phyloP scores from a whole-genome alignment of 2,113 vertebrate species.

The Uria aalge region DNA sequence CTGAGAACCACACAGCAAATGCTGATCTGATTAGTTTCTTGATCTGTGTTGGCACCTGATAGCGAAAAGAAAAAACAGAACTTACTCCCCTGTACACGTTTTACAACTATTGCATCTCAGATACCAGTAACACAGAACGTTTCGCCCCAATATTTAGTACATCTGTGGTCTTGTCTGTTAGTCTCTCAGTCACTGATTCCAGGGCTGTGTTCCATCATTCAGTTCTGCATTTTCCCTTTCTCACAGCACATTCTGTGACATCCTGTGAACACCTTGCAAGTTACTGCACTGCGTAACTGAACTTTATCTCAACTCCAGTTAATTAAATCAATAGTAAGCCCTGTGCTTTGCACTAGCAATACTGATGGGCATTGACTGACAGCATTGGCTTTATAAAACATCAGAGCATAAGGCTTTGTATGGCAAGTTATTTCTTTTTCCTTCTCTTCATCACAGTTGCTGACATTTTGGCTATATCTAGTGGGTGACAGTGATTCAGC shows the following conservation, averaged over 20 bases:
- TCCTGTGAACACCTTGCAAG: not conserved
- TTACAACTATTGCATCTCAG: not conserved
- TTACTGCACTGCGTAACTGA: not conserved
- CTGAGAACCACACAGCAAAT: not conserved
- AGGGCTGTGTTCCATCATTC: not conserved
- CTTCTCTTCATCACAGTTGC: not conserved
- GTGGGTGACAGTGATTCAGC: not conserved
- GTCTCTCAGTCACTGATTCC: not conserved
- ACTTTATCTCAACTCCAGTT: slow-evolving; percentile 18
- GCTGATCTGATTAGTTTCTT: not conserved
- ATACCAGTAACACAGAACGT: not conserved
- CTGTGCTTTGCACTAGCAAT: not conserved
- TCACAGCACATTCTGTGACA: not conserved
- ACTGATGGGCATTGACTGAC: not conserved
- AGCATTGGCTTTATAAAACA: not conserved
- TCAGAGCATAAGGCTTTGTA: not conserved
- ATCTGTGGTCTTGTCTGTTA: not conserved
- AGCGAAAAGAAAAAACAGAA: not conserved
- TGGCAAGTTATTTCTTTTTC: not conserved
- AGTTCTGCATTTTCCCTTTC: not conserved
- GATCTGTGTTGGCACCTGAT: not conserved
- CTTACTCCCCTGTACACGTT: not conserved
- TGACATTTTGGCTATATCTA: slow-evolving; percentile 29
- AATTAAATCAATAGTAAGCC: slow-evolving; percentile 43
- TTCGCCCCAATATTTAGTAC: not conserved